These are phyloP conservation scores for Marmota flaviventris DNA, from an alignment of 2,113 vertebrate genomes.

Conservation along the genomic window DNA sequence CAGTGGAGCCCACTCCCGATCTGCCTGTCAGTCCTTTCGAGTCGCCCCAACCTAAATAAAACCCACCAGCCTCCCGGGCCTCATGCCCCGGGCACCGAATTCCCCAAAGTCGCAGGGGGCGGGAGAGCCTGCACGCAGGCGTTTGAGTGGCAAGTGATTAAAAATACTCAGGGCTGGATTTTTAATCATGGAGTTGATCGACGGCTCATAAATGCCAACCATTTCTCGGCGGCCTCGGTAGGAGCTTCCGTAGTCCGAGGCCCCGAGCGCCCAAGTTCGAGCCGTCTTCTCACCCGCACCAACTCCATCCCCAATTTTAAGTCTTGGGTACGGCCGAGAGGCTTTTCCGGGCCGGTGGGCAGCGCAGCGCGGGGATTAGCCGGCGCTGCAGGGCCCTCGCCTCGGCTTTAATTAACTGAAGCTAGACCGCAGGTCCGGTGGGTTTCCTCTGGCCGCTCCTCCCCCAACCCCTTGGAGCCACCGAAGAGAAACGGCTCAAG, in stretches of 20 bases:
- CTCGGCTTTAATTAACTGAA: slow-evolving; percentile 75
- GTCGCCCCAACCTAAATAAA: neutral
- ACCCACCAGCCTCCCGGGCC: neutral
- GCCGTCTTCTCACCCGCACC: neutral
- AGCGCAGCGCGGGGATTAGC: slow-evolving; percentile 74
- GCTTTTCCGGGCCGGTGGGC: slow-evolving; percentile 74
- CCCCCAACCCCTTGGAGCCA: neutral
- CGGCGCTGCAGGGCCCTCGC: slow-evolving; percentile 56
- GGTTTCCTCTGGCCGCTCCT: neutral
- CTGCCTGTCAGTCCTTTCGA: neutral
- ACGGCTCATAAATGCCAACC: slow-evolving; percentile 52
- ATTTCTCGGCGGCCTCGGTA: neutral
- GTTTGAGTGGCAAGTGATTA: slow-evolving; percentile 76
- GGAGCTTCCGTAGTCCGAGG: neutral
- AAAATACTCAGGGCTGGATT: slow-evolving; percentile 61
- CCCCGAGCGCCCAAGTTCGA: neutral
- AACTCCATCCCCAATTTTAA: neutral
- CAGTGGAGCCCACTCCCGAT: neutral
- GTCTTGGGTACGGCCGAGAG: neutral
- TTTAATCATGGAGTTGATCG: slow-evolving; percentile 74
- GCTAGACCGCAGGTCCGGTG: slow-evolving; percentile 16
- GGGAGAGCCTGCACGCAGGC: neutral
- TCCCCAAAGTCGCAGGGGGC: slow-evolving; percentile 65
- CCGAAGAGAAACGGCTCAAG: neutral
- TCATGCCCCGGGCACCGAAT: neutral